Evolutionary conservation across 2,888 invertebrate genomes (phyloP).

Genomic region (Lasioglossum vierecki): DNA sequence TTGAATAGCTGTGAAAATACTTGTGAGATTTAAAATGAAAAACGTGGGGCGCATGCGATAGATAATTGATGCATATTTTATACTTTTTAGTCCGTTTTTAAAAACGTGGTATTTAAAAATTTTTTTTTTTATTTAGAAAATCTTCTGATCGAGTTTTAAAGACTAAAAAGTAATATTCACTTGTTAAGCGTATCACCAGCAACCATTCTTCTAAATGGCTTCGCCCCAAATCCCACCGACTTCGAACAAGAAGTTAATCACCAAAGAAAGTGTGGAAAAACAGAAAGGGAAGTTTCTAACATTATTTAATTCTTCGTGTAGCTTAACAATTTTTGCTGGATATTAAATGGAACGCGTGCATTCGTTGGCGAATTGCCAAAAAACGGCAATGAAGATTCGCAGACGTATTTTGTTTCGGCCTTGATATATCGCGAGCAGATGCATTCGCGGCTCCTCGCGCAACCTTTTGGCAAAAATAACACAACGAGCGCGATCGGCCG

Average conservation of each 20-base stretch:
- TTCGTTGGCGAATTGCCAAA: constrained; percentile 71
- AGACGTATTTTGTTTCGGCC: constrained; percentile 73
- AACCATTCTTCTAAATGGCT: not conserved
- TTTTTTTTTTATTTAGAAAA: not conserved
- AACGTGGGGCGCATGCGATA: no score
- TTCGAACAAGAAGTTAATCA: not conserved
- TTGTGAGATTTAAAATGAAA: no score
- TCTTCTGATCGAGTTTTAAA: not conserved
- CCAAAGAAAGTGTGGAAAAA: not conserved
- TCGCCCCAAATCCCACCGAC: not conserved
- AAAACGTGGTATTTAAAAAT: no score
- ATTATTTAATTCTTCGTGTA: not conserved
- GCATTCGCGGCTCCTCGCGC: constrained; percentile 58
- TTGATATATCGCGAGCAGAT: constrained; percentile 79
- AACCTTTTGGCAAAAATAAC: constrained; percentile 71
- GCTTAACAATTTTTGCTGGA: not conserved
- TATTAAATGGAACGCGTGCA: constrained; percentile 32
- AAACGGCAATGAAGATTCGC: constrained; percentile 64
- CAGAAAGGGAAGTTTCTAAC: not conserved
- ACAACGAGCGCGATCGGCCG: constrained; percentile 31
- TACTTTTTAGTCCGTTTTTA: no score
- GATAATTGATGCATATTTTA: no score
- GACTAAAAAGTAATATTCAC: not conserved
- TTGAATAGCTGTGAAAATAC: no score
- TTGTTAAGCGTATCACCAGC: no score